These are phyloP conservation scores for Salvelinus sp. DNA, from an alignment of 2,113 vertebrate species.

Conservation along the genomic window DNA sequence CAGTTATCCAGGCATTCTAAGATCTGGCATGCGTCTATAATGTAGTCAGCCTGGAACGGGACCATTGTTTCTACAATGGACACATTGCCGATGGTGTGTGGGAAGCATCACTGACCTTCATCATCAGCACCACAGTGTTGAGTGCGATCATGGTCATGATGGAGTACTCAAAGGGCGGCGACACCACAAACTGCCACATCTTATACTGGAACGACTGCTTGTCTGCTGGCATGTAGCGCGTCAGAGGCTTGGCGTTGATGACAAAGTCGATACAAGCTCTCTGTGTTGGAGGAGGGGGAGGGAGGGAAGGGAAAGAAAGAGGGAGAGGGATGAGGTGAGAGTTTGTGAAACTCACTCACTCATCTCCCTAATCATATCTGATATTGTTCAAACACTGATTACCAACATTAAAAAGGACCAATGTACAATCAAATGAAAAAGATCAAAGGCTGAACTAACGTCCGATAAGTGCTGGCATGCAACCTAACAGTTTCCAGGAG, in stretches of 20 bases:
- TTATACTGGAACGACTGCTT: constrained; percentile 96
- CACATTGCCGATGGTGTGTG: no score
- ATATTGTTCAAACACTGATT: not conserved
- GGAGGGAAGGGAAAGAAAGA: not conserved
- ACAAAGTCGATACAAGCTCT: constrained; percentile 97
- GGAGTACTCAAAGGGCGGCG: constrained; percentile 95
- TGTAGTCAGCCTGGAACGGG: no score
- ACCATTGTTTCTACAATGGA: no score
- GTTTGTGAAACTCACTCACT: not conserved
- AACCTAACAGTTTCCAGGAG: constrained; percentile 4
- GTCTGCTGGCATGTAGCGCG: constrained; percentile 95
- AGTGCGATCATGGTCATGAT: constrained; percentile 98
- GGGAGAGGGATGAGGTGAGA: not conserved
- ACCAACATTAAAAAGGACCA: no score
- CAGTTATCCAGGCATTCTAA: no score
- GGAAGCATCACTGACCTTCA: constrained; percentile 83
- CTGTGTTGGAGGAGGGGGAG: constrained; percentile 61
- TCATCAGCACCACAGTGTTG: constrained; percentile 98
- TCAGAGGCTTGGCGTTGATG: constrained; percentile 95
- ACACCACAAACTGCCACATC: constrained; percentile 98
- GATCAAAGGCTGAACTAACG: not conserved
- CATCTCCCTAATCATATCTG: not conserved
- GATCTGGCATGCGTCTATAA: no score
- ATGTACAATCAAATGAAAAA: no score
- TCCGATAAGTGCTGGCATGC: not conserved